Conservation (phyloP, 2,113 vertebrate genomes). For the Mobula birostris region DNA sequence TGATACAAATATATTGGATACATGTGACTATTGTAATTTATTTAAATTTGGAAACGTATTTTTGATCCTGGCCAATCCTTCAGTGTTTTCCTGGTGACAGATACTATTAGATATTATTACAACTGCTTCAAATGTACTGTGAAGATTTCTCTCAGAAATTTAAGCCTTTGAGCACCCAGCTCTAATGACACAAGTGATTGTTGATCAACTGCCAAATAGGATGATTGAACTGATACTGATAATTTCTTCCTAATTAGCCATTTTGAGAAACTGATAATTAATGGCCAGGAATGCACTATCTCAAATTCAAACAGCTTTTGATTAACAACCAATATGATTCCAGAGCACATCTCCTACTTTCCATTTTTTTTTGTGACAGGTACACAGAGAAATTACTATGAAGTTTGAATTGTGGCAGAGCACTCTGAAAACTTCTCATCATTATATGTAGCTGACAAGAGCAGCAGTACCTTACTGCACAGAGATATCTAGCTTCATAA, state of each 20-base stretch:
- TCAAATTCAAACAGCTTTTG: not conserved
- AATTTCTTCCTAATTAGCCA: constrained; percentile 1
- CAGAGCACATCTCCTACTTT: not conserved
- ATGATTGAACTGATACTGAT: not conserved
- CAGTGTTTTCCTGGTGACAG: not conserved
- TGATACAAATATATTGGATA: not conserved
- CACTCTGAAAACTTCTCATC: not conserved
- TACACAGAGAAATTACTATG: not conserved
- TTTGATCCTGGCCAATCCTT: not conserved
- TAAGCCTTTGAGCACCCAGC: not conserved
- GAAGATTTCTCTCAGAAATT: not conserved
- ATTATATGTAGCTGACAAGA: constrained; percentile 4
- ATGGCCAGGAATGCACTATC: not conserved
- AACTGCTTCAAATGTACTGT: not conserved
- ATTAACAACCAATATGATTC: constrained; percentile 15
- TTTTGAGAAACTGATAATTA: constrained; percentile 18
- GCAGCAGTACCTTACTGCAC: not conserved
- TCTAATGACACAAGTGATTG: not conserved
- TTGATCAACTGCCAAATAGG: constrained; percentile 11
- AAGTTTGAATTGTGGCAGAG: not conserved
- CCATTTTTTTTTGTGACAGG: constrained; percentile 11
- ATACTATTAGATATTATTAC: not conserved
- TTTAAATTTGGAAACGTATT: not conserved
- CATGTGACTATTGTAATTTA: not conserved
- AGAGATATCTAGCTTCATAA: not conserved